Percentiles rank a stretch among this genome's conserved stretches.
phyloP scores from a whole-genome alignment of 2,888 invertebrate genomes.

The Aphodius sticticus region DNA sequence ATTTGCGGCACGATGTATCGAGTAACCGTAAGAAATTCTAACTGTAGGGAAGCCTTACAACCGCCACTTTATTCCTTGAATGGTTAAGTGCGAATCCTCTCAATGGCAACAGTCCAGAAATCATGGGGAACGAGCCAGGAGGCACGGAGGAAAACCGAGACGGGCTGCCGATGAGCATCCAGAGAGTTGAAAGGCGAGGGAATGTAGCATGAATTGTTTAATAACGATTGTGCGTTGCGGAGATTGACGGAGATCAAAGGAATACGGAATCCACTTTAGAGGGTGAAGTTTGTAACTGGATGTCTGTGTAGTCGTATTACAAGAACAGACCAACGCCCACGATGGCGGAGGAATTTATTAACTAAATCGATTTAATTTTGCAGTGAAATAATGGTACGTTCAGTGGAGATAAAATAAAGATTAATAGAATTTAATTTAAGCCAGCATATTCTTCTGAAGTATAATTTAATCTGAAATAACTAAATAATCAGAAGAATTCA shows the following conservation, averaged over 20 bases:
- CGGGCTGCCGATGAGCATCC: background rate
- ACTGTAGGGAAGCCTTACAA: background rate
- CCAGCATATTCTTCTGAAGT: no score
- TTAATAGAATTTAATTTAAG: no score
- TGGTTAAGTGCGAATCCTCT: conserved; percentile 21
- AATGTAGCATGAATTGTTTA: background rate
- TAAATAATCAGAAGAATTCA: no score
- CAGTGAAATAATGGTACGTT: no score
- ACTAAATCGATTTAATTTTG: background rate
- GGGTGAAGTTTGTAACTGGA: background rate
- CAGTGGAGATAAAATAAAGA: no score
- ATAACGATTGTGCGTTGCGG: background rate
- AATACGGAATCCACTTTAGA: background rate
- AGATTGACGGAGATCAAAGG: background rate
- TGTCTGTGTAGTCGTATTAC: background rate
- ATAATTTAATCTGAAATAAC: no score
- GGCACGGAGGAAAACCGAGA: background rate
- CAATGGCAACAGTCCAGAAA: conserved; percentile 17
- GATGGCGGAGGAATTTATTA: background rate
- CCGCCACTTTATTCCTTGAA: conserved; percentile 20
- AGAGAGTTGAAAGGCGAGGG: background rate
- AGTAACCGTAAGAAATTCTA: background rate
- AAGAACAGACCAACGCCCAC: background rate
- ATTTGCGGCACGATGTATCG: background rate
- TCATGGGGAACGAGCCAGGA: background rate